Base-by-base conservation (phyloP, 2,797 vertebrate species). In the Mus spretus region DNA sequence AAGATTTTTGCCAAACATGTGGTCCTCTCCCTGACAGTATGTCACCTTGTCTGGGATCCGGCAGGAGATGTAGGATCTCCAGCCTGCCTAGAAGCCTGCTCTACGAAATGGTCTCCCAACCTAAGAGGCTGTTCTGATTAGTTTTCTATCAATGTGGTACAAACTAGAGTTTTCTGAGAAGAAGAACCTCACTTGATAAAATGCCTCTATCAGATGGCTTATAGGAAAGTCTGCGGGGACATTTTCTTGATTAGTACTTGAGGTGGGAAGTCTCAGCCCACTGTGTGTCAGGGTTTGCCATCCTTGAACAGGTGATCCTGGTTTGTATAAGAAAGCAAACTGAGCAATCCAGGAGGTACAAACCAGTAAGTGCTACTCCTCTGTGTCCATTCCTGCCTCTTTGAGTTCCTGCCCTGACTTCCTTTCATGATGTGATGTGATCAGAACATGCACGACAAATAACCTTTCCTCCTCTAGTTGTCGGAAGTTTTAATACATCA, bases 1-100 rank as follows among this genome's bases (percentile, higher is more conserved):
- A 75, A 91, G 82, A 92, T 90, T 65, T 31, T 92, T 88, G 34
- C 61, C 82, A 20, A 50, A 84, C 82, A 75, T 92, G 17, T 50
- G 31, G 19, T 84, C 50, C 22, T 95, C 28, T 79, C n/a, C 79
- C 14, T 40, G 11, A 8, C 4, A n/a, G 44, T 10, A 93, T 72
- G 40, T 82, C 47, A 53, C 14, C 10, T 70, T 3, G 0, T 13
- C n/a, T n/a, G 7, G n/a, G 37, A 40, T 6, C 19, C 50, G 75
- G 12, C 37, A 89, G 63, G 22, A 80, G 28, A 57, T 74, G 17
- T 7, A 92, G 59, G 40, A 26, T 28, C 3, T 96, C 3, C 77
- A 44, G 11, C 20, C 90, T 44, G 26, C 28, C 28, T 40, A 24
- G 4, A 53, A 95, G 6, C 14, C 17, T 79, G 17, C 88, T 50